Percentiles rank a stretch among this genome's conserved stretches.
phyloP scores from a whole-genome alignment of 2,888 invertebrate genomes.

The Xanthostigma xanthostigma region DNA sequence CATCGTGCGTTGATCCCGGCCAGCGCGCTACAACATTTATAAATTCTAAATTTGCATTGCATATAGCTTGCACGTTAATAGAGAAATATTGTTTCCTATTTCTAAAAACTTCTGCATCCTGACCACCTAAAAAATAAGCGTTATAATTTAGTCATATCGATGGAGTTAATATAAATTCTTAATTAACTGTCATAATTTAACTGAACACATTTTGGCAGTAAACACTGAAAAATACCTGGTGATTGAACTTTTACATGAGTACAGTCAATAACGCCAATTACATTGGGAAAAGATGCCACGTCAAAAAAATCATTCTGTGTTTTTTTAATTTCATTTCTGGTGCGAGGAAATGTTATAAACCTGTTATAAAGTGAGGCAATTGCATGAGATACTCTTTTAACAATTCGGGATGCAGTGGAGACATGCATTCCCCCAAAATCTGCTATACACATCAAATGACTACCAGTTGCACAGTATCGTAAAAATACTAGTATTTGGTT shows the following conservation, averaged over 20 bases:
- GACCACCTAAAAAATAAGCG: too few relatives aligned
- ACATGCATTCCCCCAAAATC: conserved; percentile 13
- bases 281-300: conserved; percentile 14
- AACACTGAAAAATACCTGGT: conserved; percentile 8
- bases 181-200: conserved; percentile 3
- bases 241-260: conserved; percentile 16
- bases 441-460: conserved; percentile 9
- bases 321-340: conserved; percentile 8
- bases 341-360: conserved; percentile 11
- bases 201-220: too few relatives aligned
- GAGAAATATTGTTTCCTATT: not conserved
- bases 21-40: not conserved
- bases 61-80: not conserved
- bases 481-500: conserved; percentile 12
- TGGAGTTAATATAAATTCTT: too few relatives aligned
- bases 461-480: conserved; percentile 9
- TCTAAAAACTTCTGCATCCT: not conserved
- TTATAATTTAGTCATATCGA: too few relatives aligned
- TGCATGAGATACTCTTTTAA: conserved; percentile 11
- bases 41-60: not conserved
- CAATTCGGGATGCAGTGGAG: conserved; percentile 11
- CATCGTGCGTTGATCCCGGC: not conserved
- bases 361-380: conserved; percentile 10
- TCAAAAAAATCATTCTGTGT: conserved; percentile 12
- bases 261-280: conserved; percentile 15